Percentiles rank a stretch among this genome's conserved stretches.
phyloP scores from a whole-genome alignment of 2,113 vertebrate species.

The Hassar affinis region DNA sequence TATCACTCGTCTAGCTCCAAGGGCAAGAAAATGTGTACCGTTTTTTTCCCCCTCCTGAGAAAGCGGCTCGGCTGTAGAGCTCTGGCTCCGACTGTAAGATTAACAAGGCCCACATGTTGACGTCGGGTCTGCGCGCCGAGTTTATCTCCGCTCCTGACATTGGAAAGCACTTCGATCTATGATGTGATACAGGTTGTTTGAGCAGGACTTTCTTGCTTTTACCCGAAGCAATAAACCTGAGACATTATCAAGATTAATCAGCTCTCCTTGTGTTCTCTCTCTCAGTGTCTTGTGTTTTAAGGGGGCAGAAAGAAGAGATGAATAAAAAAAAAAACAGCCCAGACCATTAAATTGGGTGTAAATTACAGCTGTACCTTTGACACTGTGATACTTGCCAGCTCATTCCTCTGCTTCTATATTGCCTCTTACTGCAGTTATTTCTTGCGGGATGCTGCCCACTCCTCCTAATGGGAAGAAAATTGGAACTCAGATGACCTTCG shows the following conservation, averaged over 20 bases:
- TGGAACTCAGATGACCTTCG: constrained; percentile 90
- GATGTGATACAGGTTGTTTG: not conserved
- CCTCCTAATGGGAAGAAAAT: constrained; percentile 96
- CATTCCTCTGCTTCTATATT: constrained; percentile 54
- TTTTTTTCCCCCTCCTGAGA: not conserved
- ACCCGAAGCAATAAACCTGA: constrained; percentile 18
- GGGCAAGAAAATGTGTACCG: not conserved
- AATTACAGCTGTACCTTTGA: constrained; percentile 65
- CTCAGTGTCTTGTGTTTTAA: not conserved
- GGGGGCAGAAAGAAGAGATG: not conserved
- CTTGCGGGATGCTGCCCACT: constrained; percentile 87
- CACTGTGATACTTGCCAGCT: constrained; percentile 59
- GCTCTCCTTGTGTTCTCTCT: constrained; percentile 22
- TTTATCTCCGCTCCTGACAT: not conserved
- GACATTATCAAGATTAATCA: constrained; percentile 52
- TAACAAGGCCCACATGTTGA: not conserved
- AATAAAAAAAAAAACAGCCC: not conserved
- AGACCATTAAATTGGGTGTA: constrained; percentile 51
- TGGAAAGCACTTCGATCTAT: not conserved
- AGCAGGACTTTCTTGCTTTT: constrained; percentile 7
- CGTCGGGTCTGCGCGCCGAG: not conserved
- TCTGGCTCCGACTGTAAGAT: not conserved
- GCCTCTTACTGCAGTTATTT: constrained; percentile 82
- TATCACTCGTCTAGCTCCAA: constrained; percentile 13
- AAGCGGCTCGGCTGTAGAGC: not conserved